Evolutionary conservation across 2,888 invertebrate genomes (phyloP), one percentile per base, ranked within the genome.

Genomic region (Chorisops tibialis): DNA sequence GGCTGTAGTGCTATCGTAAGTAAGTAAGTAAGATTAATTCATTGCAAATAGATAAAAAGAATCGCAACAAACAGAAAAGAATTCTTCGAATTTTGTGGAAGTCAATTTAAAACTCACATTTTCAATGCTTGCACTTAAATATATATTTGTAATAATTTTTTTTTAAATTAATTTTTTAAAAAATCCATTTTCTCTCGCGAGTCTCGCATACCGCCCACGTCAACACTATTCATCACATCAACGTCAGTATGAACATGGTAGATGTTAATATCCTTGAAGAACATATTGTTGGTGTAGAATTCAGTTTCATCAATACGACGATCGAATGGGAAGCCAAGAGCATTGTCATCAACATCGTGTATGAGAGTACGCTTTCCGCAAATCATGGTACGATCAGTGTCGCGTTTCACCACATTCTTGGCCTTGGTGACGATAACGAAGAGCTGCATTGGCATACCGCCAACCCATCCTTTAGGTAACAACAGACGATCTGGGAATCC

Each of bases 361-460:
- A 75, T 39, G 45, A 69, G 69, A 51, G 66, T 65, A 52, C 63
- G 64, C 37, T 69, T 67, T 19, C 70, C 70, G 52, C 69, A 68
- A 64, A 24, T 30, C 11, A 52, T 5, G n/a, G 48, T 61, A 18
- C 54, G 43, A 45, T 66, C 9, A 37, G 67, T 24, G 16, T 56
- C 45, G 16, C 45, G 43, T 35, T 56, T 56, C 1, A 56, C 56
- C 22, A 56, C 30, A 35, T 56, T 45, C 56, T 56, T 56, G 21
- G 56, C 56, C 35, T 56, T 56, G 56, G 56, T 56, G 21, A 87
- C 80, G 70, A 84, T 80, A 56, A 86, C 84, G 75, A 84, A 76
- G 39, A 87, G 70, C 63, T 84, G 80, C 75, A 85, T 84, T 9
- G 85, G 84, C 80, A 84, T 81, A 65, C 88, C 87, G 67, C 79